Conservation (phyloP, 2,113 vertebrate genomes). For the Dromas ardeola region DNA sequence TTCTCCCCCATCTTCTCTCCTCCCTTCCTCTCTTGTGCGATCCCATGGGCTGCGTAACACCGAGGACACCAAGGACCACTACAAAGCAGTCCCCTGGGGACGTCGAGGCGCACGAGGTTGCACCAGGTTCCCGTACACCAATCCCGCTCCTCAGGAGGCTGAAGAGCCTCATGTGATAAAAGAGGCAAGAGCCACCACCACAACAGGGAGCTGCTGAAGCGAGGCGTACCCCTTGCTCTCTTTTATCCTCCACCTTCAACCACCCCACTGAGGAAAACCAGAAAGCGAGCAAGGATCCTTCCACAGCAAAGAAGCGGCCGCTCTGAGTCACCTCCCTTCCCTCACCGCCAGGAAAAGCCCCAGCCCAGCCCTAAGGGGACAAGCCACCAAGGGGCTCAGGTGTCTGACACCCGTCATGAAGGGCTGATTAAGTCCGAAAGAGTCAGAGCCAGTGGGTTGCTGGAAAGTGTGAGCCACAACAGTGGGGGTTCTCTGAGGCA, state of each 20-base stretch:
- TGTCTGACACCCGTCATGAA: neutral
- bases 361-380: neutral
- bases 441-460: conserved; percentile 50
- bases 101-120: neutral
- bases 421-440: conserved; percentile 35
- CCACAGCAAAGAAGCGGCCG: neutral
- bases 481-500: neutral
- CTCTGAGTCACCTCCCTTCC: conserved; percentile 1
- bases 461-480: conserved; percentile 55
- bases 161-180: neutral
- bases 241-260: neutral
- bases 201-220: neutral
- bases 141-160: neutral
- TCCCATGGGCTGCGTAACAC: neutral
- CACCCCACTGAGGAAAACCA: neutral
- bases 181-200: neutral
- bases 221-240: neutral
- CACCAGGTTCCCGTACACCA: neutral
- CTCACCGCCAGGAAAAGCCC: conserved; percentile 20
- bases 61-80: neutral
- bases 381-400: neutral
- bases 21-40: neutral
- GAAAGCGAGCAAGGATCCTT: neutral
- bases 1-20: neutral
- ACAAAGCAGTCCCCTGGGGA: neutral